Conservation (phyloP, 2,113 vertebrate species). For the Rousettus leschenaultii region DNA sequence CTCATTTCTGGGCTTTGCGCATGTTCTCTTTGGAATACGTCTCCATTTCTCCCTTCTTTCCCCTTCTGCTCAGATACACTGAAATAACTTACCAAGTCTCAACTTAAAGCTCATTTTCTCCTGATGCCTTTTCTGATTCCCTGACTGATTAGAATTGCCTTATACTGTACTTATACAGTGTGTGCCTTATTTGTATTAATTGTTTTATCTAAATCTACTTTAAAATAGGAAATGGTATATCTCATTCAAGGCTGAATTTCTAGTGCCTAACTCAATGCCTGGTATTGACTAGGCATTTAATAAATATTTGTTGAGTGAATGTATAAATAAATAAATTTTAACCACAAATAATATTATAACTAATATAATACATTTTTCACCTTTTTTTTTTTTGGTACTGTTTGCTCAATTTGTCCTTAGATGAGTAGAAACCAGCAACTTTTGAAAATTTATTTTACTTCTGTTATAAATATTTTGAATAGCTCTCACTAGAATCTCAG, state of each 20-base stretch:
- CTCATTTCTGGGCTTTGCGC: background rate
- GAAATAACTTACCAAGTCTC: background rate
- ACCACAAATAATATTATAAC: background rate
- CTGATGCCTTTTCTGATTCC: background rate
- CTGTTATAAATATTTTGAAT: background rate
- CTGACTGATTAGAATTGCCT: background rate
- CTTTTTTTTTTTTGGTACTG: background rate
- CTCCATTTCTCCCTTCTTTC: background rate
- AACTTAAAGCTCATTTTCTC: background rate
- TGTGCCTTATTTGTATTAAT: background rate
- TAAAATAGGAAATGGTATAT: background rate
- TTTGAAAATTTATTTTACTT: slow-evolving; percentile 22
- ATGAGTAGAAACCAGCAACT: background rate
- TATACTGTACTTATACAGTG: background rate
- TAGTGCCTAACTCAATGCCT: background rate
- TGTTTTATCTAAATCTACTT: background rate
- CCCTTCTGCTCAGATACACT: background rate
- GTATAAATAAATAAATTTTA: slow-evolving; percentile 4
- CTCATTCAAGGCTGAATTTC: background rate
- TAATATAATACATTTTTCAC: background rate
- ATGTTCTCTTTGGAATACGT: background rate
- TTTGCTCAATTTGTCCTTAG: background rate
- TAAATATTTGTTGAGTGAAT: background rate
- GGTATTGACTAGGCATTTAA: background rate
- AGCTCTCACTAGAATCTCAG: background rate